These are phyloP conservation scores for Martes flavigula DNA, from an alignment of 2,797 vertebrate species.

Conservation along the genomic window DNA sequence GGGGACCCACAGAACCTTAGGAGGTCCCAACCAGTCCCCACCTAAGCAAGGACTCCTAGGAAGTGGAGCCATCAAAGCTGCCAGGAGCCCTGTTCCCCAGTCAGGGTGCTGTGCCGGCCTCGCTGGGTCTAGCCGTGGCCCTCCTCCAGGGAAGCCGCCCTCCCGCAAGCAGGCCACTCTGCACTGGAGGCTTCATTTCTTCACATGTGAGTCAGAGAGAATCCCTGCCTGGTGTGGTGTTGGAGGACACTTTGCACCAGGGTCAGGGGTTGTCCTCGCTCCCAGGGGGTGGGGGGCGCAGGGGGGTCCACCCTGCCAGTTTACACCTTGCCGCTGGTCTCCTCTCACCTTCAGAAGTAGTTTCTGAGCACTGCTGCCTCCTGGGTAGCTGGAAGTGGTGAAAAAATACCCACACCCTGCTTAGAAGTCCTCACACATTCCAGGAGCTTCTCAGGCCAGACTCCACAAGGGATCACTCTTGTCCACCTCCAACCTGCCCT, in stretches of 20 bases:
- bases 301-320: not conserved
- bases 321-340: accelerated
- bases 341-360: not conserved
- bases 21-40: not conserved
- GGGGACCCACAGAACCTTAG: not conserved
- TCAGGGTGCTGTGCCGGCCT: accelerated
- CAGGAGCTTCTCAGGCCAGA: not conserved
- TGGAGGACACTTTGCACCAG: not conserved
- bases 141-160: not conserved
- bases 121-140: no score
- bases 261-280: not conserved
- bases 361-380: not conserved
- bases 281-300: accelerated
- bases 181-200: not conserved
- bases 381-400: not conserved
- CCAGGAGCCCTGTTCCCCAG: not conserved
- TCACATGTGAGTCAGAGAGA: not conserved
- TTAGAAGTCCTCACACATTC: not conserved
- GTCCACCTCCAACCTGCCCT: not conserved
- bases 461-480: not conserved
- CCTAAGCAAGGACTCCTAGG: not conserved
- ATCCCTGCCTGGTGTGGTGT: not conserved
- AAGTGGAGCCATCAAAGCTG: not conserved
- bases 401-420: not conserved
- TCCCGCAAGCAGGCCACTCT: no score